phyloP scores from a whole-genome alignment of 2,888 invertebrate species.

The Congeria kusceri region DNA sequence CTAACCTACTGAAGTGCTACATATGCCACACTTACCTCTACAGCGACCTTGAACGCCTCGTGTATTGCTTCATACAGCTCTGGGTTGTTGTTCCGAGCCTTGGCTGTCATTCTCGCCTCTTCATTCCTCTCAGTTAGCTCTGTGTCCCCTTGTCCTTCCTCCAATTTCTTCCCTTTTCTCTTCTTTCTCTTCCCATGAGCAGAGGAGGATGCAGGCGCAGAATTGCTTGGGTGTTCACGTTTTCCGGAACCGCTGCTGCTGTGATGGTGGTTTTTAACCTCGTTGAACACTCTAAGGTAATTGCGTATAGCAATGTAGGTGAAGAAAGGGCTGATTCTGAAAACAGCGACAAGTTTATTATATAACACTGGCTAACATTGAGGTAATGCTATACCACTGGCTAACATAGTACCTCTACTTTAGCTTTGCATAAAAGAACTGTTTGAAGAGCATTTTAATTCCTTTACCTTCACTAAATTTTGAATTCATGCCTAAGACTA shows the following conservation, averaged over 20 bases:
- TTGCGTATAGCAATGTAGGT: slow-evolving; percentile 54
- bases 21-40: slow-evolving; percentile 48
- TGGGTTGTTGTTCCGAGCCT: slow-evolving; percentile 53
- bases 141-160: slow-evolving; percentile 13
- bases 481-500: too few relatives aligned
- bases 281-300: slow-evolving; percentile 45
- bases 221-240: slow-evolving; percentile 3
- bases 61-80: slow-evolving; percentile 51
- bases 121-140: slow-evolving; percentile 15
- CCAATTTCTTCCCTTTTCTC: slow-evolving; percentile 30
- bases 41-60: slow-evolving; percentile 49
- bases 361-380: too few relatives aligned
- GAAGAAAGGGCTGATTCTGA: slow-evolving; percentile 58
- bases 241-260: slow-evolving; percentile 5
- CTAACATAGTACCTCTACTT: too few relatives aligned
- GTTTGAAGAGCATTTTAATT: too few relatives aligned
- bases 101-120: slow-evolving; percentile 29
- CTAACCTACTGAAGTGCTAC: slow-evolving; percentile 2
- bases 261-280: slow-evolving; percentile 29
- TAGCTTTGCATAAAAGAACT: too few relatives aligned
- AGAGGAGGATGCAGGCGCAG: background rate
- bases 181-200: slow-evolving; percentile 60
- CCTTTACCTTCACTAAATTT: too few relatives aligned
- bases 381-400: too few relatives aligned
- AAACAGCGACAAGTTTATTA: too few relatives aligned